Percentiles rank a stretch among this genome's conserved stretches.
Evolutionary conservation across 2,888 invertebrate species (phyloP).

Genomic region (Neoaliturus tenellus): DNA sequence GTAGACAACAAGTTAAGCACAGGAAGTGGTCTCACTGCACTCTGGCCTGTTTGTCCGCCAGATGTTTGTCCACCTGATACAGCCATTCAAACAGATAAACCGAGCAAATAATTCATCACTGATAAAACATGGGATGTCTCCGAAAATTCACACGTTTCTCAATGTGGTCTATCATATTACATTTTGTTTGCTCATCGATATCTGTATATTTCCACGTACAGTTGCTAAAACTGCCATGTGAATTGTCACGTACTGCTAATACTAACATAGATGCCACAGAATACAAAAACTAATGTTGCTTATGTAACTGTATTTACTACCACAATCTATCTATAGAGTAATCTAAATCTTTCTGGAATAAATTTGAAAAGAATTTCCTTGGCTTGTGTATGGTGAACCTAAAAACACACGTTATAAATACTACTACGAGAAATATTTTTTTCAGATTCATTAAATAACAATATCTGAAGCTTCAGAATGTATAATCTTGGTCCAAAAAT

Average conservation of each 20-base stretch:
- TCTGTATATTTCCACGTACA: neutral
- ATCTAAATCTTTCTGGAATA: too few relatives aligned
- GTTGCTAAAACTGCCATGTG: neutral
- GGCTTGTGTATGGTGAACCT: too few relatives aligned
- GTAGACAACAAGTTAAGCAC: neutral
- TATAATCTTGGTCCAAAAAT: too few relatives aligned
- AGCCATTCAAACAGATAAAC: conserved; percentile 15
- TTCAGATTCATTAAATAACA: too few relatives aligned
- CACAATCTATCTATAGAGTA: too few relatives aligned
- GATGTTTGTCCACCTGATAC: neutral
- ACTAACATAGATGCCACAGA: too few relatives aligned
- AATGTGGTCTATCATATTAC: neutral
- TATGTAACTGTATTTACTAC: too few relatives aligned
- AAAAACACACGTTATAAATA: too few relatives aligned
- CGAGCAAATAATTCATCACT: neutral
- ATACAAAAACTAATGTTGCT: too few relatives aligned
- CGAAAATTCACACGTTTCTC: neutral
- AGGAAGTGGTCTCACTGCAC: conserved; percentile 10
- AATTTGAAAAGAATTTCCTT: too few relatives aligned
- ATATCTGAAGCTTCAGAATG: too few relatives aligned
- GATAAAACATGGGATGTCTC: neutral
- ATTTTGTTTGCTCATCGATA: neutral
- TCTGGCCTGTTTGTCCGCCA: conserved; percentile 3
- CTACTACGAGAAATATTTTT: too few relatives aligned
- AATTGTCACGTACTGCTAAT: neutral